A percentile compares a stretch with the other conserved stretches of the same genome.
These are phyloP conservation scores for Trichacis sp. DNA, from an alignment of 2,888 invertebrate genomes.

Conservation along the genomic window DNA sequence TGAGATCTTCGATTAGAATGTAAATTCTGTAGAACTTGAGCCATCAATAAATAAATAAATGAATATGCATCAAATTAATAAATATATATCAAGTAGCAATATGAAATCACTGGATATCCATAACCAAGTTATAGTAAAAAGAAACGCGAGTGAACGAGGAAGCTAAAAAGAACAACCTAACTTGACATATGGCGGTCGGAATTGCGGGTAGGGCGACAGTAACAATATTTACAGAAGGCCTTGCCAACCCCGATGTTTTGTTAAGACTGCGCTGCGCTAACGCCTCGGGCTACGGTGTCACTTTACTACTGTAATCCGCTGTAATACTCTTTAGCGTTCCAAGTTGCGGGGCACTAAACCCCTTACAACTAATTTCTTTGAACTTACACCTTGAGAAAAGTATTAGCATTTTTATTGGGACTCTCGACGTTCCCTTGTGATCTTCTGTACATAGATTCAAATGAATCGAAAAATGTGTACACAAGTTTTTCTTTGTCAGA, in stretches of 20 bases:
- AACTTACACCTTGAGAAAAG: conserved; percentile 63
- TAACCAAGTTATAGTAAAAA: conserved; percentile 35
- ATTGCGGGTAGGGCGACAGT: conserved; percentile 65
- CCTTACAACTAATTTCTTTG: conserved; percentile 65
- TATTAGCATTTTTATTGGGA: conserved; percentile 67
- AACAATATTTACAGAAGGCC: conserved; percentile 68
- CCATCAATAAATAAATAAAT: too few species aligned
- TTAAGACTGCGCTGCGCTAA: conserved; percentile 61
- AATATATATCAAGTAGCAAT: conserved; percentile 19
- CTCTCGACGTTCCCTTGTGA: conserved; percentile 38
- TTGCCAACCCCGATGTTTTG: conserved; percentile 64
- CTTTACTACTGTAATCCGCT: conserved; percentile 64
- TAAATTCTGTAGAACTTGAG: too few species aligned
- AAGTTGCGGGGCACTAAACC: conserved; percentile 57
- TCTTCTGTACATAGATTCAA: too few species aligned
- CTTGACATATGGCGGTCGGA: conserved; percentile 65
- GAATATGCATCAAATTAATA: too few species aligned
- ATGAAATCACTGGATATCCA: conserved; percentile 43
- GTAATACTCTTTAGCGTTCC: conserved; percentile 65
- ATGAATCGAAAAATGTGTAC: too few species aligned
- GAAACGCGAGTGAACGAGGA: conserved; percentile 33
- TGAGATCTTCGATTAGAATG: too few species aligned
- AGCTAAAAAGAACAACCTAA: conserved; percentile 56
- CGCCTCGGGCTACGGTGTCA: conserved; percentile 59
- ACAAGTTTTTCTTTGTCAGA: too few species aligned